Base-by-base conservation (phyloP, 1,140 invertebrate species). In the Propsilocerus akamusi region DNA sequence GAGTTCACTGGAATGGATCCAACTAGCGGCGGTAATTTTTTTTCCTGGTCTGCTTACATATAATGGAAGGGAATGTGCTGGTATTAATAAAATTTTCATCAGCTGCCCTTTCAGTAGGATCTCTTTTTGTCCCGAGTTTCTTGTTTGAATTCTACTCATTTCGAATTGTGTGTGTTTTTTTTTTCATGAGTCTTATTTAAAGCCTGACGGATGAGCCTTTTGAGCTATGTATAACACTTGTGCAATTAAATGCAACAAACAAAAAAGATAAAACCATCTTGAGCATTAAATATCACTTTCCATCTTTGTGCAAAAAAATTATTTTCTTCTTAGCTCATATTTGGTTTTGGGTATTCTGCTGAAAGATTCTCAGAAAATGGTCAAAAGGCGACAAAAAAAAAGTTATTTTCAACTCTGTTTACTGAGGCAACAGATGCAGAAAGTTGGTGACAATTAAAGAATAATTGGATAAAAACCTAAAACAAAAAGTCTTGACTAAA, bases 51-150 rank as follows among this genome's bases (percentile, higher is more conserved):
- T 83, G 12, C 90, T 86, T 47, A 97, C 83, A 73, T 92, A 97
- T 2, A 99, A 66, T 0, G 95, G 95, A 23, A 99, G 66, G 1
- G 89, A 94, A 61, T 86, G 81, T 1, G 93, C 95, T 25, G 90
- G 88, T 54, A 83, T 84, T 53, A 88, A 75, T 28, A 97, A 66
- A 83, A 96, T 90, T 69, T 94, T 93, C 91, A 98, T 97, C 14
- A 96, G 69, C 3, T 88, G 83, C 2, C 91, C 90, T 53, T 89
- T 74, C 22, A 92, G 77, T 46, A 96, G 88, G 0, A 88, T 88
- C 62, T 93, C 89, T 58, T 94, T 94, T 58, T 86, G 87, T 8
- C 86, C 86, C 3, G 83, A 80, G 65, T 82, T 81, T 5, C 82
- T 73, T 5, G 83, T 80, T 73, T 79, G 53, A 55, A 91, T 86